Evolutionary conservation across 2,888 invertebrate species (phyloP).

Genomic region (Cryptocephalus moraei): DNA sequence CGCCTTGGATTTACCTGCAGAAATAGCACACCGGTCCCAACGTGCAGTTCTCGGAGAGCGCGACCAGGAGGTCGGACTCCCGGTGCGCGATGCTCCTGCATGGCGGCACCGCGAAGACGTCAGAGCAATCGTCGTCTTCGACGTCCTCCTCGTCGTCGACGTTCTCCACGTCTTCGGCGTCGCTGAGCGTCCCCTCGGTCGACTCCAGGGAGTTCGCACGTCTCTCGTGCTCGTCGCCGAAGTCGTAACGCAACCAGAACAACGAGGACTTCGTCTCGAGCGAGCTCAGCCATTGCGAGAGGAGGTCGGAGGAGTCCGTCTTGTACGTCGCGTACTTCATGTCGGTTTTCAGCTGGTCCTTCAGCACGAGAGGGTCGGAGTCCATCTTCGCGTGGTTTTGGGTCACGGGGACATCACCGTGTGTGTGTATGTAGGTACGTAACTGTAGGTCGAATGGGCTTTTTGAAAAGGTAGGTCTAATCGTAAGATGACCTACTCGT

Average conservation of each 20-base stretch:
- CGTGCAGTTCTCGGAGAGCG: conserved; percentile 36
- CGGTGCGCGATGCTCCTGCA: conserved; percentile 38
- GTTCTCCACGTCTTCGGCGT: conserved; percentile 12
- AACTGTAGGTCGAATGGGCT: too few relatives aligned
- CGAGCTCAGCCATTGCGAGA: conserved; percentile 34
- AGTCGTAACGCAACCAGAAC: conserved; percentile 32
- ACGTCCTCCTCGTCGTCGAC: conserved; percentile 19
- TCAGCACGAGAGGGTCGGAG: too few relatives aligned
- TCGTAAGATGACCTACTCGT: too few relatives aligned
- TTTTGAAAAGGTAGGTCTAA: too few relatives aligned
- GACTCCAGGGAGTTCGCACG: conserved; percentile 26
- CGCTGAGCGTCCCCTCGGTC: conserved; percentile 23
- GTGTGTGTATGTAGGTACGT: too few relatives aligned
- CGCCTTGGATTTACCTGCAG: conserved; percentile 33
- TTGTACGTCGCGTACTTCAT: conserved; percentile 11
- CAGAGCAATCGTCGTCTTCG: conserved; percentile 14
- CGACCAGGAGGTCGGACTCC: conserved; percentile 36
- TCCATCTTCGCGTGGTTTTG: too few relatives aligned
- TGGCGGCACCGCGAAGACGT: conserved; percentile 18
- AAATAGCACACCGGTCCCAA: conserved; percentile 38
- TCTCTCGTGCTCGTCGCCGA: conserved; percentile 16
- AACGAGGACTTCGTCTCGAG: conserved; percentile 32
- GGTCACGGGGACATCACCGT: too few relatives aligned
- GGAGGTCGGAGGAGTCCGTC: conserved; percentile 16
- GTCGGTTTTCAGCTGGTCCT: too few relatives aligned